These are phyloP conservation scores for Napeogenes sylphis DNA, from an alignment of 2,888 invertebrate species.

Conservation along the genomic window DNA sequence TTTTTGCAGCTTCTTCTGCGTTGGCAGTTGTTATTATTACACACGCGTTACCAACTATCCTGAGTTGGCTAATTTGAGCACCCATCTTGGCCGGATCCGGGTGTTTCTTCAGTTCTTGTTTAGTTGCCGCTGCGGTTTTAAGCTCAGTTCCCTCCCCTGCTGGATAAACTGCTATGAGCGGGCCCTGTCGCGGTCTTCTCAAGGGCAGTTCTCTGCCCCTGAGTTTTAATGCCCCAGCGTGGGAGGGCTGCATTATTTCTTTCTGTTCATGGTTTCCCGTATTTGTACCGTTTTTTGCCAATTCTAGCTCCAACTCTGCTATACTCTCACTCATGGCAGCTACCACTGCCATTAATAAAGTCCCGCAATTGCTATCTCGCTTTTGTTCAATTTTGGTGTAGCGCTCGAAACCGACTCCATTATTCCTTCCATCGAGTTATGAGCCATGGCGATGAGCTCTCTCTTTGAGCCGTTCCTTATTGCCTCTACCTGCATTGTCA, in stretches of 20 bases:
- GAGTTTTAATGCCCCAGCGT: neutral
- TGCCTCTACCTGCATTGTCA: too few species aligned
- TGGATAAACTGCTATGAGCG: neutral
- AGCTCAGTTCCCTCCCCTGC: neutral
- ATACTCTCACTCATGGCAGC: neutral
- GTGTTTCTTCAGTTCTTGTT: neutral
- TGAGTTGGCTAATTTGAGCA: neutral
- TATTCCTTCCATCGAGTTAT: too few species aligned
- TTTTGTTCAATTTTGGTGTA: too few species aligned
- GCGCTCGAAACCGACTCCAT: too few species aligned
- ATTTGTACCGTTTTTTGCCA: constrained; percentile 27
- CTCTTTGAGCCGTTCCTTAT: too few species aligned
- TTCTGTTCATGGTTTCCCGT: neutral
- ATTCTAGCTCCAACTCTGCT: constrained; percentile 27
- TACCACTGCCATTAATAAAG: neutral
- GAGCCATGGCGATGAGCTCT: too few species aligned
- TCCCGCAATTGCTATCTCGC: too few species aligned
- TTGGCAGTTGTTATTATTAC: too few species aligned
- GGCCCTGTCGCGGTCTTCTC: neutral
- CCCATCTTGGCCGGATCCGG: neutral
- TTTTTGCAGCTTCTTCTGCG: too few species aligned
- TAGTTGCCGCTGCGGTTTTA: neutral
- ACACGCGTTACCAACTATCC: too few species aligned
- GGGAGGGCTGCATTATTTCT: neutral
- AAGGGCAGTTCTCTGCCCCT: neutral